Conservation (phyloP, 1,140 invertebrate genomes). For the Ceratosolen fusciceps region DNA sequence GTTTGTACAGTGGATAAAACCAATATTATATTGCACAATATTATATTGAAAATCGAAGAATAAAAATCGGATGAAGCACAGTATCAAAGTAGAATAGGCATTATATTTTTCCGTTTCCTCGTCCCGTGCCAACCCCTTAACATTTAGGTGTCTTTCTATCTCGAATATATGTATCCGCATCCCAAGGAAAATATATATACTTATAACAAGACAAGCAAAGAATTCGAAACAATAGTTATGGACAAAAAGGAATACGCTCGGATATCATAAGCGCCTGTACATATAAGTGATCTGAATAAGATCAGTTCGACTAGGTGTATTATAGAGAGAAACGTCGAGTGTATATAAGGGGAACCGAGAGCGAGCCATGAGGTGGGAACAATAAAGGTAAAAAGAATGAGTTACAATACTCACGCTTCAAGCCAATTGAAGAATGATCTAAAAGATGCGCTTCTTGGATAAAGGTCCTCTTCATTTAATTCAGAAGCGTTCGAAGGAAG, state of each 20-base stretch:
- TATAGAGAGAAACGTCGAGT: not conserved
- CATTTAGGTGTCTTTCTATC: not conserved
- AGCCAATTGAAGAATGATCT: slow-evolving; percentile 28
- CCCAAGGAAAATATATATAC: not conserved
- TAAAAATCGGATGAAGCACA: slow-evolving; percentile 9
- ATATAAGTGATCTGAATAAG: slow-evolving; percentile 23
- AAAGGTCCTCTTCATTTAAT: slow-evolving; percentile 45
- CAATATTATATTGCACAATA: slow-evolving; percentile 45
- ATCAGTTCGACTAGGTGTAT: slow-evolving; percentile 14
- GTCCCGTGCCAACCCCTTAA: not conserved
- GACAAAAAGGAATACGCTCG: slow-evolving; percentile 5
- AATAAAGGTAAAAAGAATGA: slow-evolving; percentile 24
- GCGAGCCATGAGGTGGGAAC: slow-evolving; percentile 8
- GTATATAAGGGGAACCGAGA: not conserved
- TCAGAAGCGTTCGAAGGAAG: no score
- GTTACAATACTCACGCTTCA: slow-evolving; percentile 41
- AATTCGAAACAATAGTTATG: slow-evolving; percentile 40
- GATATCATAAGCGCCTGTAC: slow-evolving; percentile 46
- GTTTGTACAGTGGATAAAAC: not conserved
- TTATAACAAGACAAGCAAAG: slow-evolving; percentile 42
- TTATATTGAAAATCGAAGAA: slow-evolving; percentile 33
- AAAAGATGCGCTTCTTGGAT: slow-evolving; percentile 53
- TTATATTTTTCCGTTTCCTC: slow-evolving; percentile 28
- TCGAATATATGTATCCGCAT: not conserved
- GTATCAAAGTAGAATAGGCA: slow-evolving; percentile 28